These are phyloP conservation scores for Orthosia cruda DNA, from an alignment of 2,888 invertebrate genomes.

Conservation along the genomic window DNA sequence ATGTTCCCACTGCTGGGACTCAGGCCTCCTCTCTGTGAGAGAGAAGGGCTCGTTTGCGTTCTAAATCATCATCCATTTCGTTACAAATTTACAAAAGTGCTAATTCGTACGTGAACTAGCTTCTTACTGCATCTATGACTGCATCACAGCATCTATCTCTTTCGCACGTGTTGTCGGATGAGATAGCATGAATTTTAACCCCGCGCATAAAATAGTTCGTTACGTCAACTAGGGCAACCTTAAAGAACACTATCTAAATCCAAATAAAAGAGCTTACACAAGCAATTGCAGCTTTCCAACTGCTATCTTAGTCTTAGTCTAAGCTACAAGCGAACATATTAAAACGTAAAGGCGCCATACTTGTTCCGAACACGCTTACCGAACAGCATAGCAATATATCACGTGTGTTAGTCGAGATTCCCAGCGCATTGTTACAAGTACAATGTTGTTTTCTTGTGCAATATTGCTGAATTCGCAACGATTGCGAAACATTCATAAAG, in stretches of 20 bases:
- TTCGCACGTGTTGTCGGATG: no score
- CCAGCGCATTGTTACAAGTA: constrained; percentile 85
- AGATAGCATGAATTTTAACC: no score
- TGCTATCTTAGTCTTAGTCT: not conserved
- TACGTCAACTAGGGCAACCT: no score
- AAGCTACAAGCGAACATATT: constrained; percentile 46
- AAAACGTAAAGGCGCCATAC: constrained; percentile 44
- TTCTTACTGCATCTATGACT: no score
- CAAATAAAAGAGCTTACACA: not conserved
- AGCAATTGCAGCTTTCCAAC: constrained; percentile 12
- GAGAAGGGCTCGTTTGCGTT: no score
- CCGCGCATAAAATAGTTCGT: no score
- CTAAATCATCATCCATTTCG: no score
- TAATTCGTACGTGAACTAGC: no score
- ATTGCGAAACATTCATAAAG: constrained; percentile 83
- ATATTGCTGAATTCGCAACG: constrained; percentile 87
- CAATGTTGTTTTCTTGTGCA: constrained; percentile 90
- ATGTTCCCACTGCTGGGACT: no score
- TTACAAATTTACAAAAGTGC: no score
- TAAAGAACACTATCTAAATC: not conserved
- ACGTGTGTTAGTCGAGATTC: constrained; percentile 80
- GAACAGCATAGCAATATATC: constrained; percentile 71
- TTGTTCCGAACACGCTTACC: constrained; percentile 56
- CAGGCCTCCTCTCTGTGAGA: no score
- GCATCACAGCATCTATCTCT: no score